phyloP scores from a whole-genome alignment of 1,140 invertebrate species.

The Oreohelix idahoensis region DNA sequence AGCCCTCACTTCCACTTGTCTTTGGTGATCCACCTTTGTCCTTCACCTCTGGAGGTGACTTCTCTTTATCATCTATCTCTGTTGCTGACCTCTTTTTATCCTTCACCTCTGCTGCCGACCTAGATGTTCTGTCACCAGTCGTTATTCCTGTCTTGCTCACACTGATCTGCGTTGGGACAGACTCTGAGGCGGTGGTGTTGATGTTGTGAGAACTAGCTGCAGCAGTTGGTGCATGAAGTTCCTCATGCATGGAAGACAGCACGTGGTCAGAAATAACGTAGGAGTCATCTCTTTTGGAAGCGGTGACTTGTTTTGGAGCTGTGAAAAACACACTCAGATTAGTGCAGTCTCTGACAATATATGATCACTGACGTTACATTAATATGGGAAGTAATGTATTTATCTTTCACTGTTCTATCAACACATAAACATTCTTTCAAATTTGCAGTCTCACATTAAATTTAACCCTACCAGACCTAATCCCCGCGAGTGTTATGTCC shows the following conservation, averaged over 20 bases:
- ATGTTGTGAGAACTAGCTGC: conserved; percentile 1
- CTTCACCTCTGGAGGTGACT: background rate
- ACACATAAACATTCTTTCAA: no score
- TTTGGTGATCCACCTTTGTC: conserved; percentile 32
- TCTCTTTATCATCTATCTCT: background rate
- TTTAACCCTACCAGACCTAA: no score
- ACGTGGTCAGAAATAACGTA: conserved; percentile 2
- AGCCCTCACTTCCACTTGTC: conserved; percentile 65
- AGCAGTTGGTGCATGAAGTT: background rate
- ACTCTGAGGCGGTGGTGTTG: conserved; percentile 33
- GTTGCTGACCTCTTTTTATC: background rate
- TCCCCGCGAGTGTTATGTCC: no score
- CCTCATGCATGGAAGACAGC: conserved; percentile 18
- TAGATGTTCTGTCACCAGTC: background rate
- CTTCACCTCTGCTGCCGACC: background rate
- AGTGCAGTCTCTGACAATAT: no score
- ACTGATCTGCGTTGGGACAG: conserved; percentile 41
- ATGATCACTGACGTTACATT: no score
- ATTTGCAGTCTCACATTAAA: no score
- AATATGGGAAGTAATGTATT: no score
- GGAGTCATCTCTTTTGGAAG: conserved; percentile 25
- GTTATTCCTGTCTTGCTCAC: conserved; percentile 18
- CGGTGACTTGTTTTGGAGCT: conserved; percentile 7
- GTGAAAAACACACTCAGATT: background rate
- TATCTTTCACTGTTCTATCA: no score